Percentiles rank a stretch among this genome's conserved stretches.
Conservation (phyloP, 2,888 invertebrate species). For the Chironomus tentans region DNA sequence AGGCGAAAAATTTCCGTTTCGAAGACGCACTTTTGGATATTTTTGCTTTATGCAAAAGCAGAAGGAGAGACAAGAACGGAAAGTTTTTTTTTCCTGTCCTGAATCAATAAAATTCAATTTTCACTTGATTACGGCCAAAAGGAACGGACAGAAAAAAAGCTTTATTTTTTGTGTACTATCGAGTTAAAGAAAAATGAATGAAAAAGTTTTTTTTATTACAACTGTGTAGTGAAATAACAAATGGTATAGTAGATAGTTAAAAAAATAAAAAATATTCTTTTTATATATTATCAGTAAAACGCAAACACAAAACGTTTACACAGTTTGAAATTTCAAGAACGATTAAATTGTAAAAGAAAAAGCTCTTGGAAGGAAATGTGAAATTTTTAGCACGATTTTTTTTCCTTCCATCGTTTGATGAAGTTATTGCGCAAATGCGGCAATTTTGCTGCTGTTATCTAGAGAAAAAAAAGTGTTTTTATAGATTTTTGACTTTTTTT, state of each 20-base stretch:
- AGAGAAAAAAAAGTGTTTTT: constrained; percentile 19
- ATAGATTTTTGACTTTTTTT: constrained; percentile 25
- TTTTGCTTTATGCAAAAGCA: neutral
- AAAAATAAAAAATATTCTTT: constrained; percentile 12
- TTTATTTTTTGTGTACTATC: neutral
- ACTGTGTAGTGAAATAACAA: neutral
- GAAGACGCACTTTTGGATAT: constrained; percentile 16
- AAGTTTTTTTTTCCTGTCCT: neutral
- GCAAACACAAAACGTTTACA: constrained; percentile 14
- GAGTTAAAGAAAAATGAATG: neutral
- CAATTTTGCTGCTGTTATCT: constrained; percentile 20
- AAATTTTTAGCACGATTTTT: constrained; percentile 13
- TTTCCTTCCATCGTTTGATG: neutral
- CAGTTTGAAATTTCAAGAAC: constrained; percentile 11
- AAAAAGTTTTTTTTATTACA: neutral
- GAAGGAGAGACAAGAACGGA: neutral
- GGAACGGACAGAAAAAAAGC: neutral
- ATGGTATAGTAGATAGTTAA: neutral
- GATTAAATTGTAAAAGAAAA: constrained; percentile 13
- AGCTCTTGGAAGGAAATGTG: constrained; percentile 18
- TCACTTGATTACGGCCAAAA: neutral
- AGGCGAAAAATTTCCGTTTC: neutral
- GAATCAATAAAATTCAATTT: neutral
- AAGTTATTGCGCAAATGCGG: constrained; percentile 17
- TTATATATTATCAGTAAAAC: neutral